Evolutionary conservation across 2,797 vertebrate species (phyloP), one percentile per base, ranked within the genome.

Genomic region (Pteronotus mesoamericanus): DNA sequence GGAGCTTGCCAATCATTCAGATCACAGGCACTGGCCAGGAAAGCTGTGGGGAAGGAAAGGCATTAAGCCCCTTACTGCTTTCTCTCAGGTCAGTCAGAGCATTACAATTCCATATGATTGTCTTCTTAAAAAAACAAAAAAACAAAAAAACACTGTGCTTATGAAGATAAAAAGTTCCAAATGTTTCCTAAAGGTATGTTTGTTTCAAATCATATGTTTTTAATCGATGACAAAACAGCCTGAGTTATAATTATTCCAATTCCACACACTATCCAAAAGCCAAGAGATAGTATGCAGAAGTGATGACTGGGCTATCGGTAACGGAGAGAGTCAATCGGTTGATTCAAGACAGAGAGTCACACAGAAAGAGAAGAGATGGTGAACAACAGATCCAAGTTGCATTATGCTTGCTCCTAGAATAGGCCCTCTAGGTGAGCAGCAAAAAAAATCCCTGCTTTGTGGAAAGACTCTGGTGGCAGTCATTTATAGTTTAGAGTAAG

Each of bases 91-190:
- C 95, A 96, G 78, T 89, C 77, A 96, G 94, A 98, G 71, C 94
- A 91, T 92, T 96, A 96, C 97, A 97, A 98, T 97, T 96, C 94
- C 85, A 96, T 97, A 72, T 79, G 71, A 97, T 96, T 97, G 93
- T 89, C 84, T 96, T 96, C 51, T 71, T 42, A 59, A 59, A 29
- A 10, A 8, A 26, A 61, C 51, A 78, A 88, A 57, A 59, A 84
- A 68, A 85, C 26, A 86, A 83, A 86, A 89, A 79, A 96, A 97
- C 68, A 29, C 84, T 91, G 57, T 74, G 37, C 96, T 97, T 90
- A 97, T 94, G 97, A 96, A 98, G 86, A 74, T 98, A 98, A 98
- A 97, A 96, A 98, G 95, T 97, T 98, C 98, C 98, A 98, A 98
- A 98, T 98, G 98, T 97, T 97, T 90, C 94, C 97, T 96, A 97